Evolutionary conservation across 2,797 vertebrate genomes (phyloP).

Genomic region (Graptemys geographica): DNA sequence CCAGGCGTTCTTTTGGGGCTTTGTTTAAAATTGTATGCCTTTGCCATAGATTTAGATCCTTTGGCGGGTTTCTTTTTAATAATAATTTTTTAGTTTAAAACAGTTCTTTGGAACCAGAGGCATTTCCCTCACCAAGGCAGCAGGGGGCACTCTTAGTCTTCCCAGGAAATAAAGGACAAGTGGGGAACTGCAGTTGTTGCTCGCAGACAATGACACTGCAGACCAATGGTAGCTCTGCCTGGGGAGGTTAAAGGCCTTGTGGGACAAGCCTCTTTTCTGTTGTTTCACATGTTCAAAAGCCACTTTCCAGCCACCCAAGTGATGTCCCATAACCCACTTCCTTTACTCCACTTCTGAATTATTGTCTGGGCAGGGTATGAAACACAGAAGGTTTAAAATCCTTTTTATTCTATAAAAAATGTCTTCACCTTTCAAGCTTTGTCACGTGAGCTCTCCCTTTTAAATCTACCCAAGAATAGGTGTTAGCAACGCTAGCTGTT

Average conservation of each 20-base stretch:
- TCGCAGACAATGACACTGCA: neutral
- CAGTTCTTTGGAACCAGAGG: neutral
- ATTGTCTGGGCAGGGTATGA: neutral
- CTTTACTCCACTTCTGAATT: neutral
- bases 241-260: neutral
- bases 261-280: neutral
- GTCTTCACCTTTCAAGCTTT: neutral
- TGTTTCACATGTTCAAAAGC: neutral
- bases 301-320: neutral
- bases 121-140: conserved; percentile 25
- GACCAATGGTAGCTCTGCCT: neutral
- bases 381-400: neutral
- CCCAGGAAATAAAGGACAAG: neutral
- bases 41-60: neutral
- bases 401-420: neutral
- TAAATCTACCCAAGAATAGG: rapidly evolving
- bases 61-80: neutral
- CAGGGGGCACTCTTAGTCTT: conserved; percentile 82
- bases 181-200: neutral
- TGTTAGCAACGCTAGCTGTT: neutral
- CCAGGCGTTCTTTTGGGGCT: neutral
- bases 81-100: neutral
- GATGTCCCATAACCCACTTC: neutral
- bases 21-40: neutral
- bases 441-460: neutral